Conservation (phyloP, 2,888 invertebrate genomes). For the Troides helena region DNA sequence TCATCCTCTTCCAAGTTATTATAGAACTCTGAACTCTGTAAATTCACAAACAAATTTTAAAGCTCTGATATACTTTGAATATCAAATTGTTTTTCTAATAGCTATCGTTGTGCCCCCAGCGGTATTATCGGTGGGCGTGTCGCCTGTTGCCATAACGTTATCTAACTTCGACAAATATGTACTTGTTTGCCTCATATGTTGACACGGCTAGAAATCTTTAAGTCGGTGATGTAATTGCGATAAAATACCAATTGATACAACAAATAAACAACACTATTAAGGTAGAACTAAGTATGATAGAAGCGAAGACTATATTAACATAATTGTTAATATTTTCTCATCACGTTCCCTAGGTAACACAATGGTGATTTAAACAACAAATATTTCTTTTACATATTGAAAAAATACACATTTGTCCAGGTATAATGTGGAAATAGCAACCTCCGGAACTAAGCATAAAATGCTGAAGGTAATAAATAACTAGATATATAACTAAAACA, state of each 20-base stretch:
- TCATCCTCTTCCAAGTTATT: constrained; percentile 11
- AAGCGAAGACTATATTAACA: neutral
- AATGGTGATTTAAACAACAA: too few species aligned
- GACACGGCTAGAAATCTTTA: constrained; percentile 38
- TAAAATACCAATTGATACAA: constrained; percentile 35
- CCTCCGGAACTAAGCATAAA: neutral
- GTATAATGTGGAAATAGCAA: too few species aligned
- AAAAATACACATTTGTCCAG: too few species aligned
- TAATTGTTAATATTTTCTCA: neutral
- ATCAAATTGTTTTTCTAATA: constrained; percentile 36
- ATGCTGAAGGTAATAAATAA: too few species aligned
- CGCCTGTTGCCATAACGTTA: constrained; percentile 51
- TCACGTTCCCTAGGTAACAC: too few species aligned
- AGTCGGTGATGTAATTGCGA: constrained; percentile 40
- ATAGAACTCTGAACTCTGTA: constrained; percentile 19
- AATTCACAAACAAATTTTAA: constrained; percentile 24
- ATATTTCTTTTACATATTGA: too few species aligned
- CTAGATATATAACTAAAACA: neutral
- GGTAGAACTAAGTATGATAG: neutral
- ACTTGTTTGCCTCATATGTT: constrained; percentile 37
- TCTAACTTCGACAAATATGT: constrained; percentile 37
- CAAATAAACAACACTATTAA: neutral
- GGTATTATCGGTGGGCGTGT: constrained; percentile 50
- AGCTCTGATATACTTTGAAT: constrained; percentile 11
- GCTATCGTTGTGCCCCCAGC: constrained; percentile 49